Conservation (phyloP, 2,797 vertebrate species). For the Phrynocephalus forsythii region DNA sequence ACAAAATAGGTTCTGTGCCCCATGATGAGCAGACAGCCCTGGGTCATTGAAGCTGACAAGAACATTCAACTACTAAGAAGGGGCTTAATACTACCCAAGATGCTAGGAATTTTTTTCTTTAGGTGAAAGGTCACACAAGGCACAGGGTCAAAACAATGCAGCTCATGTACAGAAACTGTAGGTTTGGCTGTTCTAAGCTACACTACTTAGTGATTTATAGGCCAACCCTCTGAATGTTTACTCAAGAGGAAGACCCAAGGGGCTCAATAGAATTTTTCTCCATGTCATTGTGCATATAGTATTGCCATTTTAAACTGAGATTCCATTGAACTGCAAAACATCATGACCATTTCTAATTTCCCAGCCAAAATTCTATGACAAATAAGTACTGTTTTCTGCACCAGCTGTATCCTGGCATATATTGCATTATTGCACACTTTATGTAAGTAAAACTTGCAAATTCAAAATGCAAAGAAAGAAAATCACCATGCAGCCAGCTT, state of each 20-base stretch:
- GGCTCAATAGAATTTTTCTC: neutral
- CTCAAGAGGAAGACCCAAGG: neutral
- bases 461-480: neutral
- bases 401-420: neutral
- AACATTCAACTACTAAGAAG: neutral
- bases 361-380: neutral
- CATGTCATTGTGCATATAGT: neutral
- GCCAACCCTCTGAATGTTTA: neutral
- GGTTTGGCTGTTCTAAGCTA: neutral
- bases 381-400: neutral
- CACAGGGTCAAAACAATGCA: neutral
- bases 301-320: constrained; percentile 9
- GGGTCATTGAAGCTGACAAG: neutral
- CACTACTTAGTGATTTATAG: neutral
- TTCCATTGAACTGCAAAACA: neutral
- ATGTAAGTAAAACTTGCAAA: constrained; percentile 19
- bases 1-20: neutral
- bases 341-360: neutral
- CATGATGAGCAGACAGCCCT: neutral
- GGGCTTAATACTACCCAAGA: neutral
- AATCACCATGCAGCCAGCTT: constrained; percentile 14
- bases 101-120: neutral
- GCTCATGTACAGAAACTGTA: neutral
- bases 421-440: constrained; percentile 17
- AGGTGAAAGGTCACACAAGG: neutral